Evolutionary conservation across 64 coral and sea anemone genomes (phyloP).

Genomic region (Anthopleura sola): DNA sequence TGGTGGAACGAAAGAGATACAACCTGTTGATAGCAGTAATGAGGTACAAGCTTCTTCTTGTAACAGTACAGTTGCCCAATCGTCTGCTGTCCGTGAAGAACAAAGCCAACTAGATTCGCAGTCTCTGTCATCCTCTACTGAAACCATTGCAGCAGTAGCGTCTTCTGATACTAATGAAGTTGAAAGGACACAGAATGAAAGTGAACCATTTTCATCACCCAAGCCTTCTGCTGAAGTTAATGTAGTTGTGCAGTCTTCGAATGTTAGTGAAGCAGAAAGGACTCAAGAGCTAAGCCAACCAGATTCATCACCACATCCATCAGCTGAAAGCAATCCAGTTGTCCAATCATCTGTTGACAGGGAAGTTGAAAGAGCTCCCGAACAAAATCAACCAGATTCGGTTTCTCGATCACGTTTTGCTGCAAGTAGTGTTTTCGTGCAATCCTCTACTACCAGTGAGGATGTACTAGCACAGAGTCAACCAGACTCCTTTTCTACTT

Average conservation of each 20-base stretch:
- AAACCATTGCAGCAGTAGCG: not conserved
- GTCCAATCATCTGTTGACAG: not conserved
- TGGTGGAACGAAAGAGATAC: not conserved
- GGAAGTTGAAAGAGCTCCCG: not conserved
- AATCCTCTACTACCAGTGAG: not conserved
- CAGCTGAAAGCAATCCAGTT: not conserved
- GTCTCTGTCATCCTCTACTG: not conserved
- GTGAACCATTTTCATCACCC: not conserved
- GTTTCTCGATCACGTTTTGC: not conserved
- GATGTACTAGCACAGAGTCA: not conserved
- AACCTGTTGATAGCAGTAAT: constrained; percentile 10
- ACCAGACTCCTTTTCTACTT: not conserved
- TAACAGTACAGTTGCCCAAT: not conserved
- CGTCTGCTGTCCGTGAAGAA: not conserved
- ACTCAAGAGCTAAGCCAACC: not conserved
- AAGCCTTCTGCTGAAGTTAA: not conserved
- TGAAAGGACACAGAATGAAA: not conserved
- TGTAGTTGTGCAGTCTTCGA: not conserved
- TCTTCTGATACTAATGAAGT: not conserved
- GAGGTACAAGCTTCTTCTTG: not conserved
- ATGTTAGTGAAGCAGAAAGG: not conserved
- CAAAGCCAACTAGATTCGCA: not conserved
- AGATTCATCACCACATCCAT: not conserved
- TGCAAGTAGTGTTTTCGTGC: not conserved
- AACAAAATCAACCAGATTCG: constrained; percentile 1